Conservation (phyloP, 2,888 invertebrate species). For the Zaprionus lineosus region DNA sequence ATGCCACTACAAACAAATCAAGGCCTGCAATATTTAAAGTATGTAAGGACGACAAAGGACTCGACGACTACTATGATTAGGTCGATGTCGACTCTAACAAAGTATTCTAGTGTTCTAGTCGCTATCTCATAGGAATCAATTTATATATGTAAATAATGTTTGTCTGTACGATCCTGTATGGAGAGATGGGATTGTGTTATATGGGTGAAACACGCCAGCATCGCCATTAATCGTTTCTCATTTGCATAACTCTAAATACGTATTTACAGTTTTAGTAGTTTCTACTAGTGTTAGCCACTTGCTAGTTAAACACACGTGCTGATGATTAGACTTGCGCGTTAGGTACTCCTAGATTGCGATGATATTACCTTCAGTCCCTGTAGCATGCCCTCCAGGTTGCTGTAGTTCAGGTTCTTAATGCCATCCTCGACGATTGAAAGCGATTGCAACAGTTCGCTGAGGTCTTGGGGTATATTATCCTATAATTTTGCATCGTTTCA, state of each 20-base stretch:
- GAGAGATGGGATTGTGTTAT: constrained; percentile 78
- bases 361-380: constrained; percentile 87
- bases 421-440: constrained; percentile 87
- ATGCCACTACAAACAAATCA: constrained; percentile 6
- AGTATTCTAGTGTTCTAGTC: constrained; percentile 32
- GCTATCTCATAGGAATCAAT: no score
- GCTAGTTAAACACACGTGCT: constrained; percentile 42
- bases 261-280: constrained; percentile 35
- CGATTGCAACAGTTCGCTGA: constrained; percentile 88
- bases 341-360: constrained; percentile 18
- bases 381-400: constrained; percentile 89
- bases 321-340: no score
- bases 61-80: constrained; percentile 50
- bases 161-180: constrained; percentile 71
- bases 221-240: constrained; percentile 72
- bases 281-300: constrained; percentile 1
- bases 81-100: no score
- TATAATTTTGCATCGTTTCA: constrained; percentile 72
- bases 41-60: constrained; percentile 29
- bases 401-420: constrained; percentile 87
- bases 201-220: constrained; percentile 74
- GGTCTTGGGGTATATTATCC: constrained; percentile 87
- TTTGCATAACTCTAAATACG: constrained; percentile 28
- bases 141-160: no score
- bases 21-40: constrained; percentile 1